Evolutionary conservation across 1,140 invertebrate genomes (phyloP).

Genomic region (Plodia interpunctella): DNA sequence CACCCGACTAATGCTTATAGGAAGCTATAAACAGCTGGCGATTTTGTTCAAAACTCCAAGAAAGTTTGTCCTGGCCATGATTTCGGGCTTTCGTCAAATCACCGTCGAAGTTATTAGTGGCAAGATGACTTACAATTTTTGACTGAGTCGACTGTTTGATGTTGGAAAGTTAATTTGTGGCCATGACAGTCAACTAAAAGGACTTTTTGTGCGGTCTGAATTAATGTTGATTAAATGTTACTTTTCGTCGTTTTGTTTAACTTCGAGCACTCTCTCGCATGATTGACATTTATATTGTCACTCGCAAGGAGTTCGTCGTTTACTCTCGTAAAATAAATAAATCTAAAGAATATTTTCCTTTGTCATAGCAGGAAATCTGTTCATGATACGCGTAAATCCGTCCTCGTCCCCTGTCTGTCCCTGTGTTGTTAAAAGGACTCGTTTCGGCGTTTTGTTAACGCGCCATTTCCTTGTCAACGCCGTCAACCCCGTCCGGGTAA

Average conservation of each 20-base stretch:
- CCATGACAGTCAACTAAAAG: neutral
- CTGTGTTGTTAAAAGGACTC: slow-evolving; percentile 51
- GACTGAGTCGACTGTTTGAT: slow-evolving; percentile 7
- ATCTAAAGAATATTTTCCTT: slow-evolving; percentile 51
- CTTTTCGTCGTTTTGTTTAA: slow-evolving; percentile 13
- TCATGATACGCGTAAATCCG: slow-evolving; percentile 65
- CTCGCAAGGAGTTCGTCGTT: slow-evolving; percentile 22
- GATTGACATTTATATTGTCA: slow-evolving; percentile 29
- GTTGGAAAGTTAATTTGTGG: slow-evolving; percentile 1
- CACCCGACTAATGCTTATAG: slow-evolving; percentile 64
- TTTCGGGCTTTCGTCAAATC: slow-evolving; percentile 31
- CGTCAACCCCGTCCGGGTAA: slow-evolving; percentile 39
- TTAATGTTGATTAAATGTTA: slow-evolving; percentile 7
- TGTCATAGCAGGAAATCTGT: slow-evolving; percentile 64
- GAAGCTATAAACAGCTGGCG: slow-evolving; percentile 70
- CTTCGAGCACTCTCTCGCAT: slow-evolving; percentile 15
- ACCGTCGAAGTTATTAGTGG: slow-evolving; percentile 16
- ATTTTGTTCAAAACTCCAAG: slow-evolving; percentile 43
- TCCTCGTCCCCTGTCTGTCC: slow-evolving; percentile 58
- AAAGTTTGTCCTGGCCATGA: slow-evolving; percentile 21
- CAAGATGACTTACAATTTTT: slow-evolving; percentile 12
- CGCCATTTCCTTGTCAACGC: slow-evolving; percentile 55
- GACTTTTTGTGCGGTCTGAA: slow-evolving; percentile 8
- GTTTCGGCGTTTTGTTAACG: slow-evolving; percentile 54
- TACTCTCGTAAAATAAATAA: slow-evolving; percentile 37